Evolutionary conservation across 2,888 invertebrate genomes (phyloP).

Genomic region (Noctua pronuba): DNA sequence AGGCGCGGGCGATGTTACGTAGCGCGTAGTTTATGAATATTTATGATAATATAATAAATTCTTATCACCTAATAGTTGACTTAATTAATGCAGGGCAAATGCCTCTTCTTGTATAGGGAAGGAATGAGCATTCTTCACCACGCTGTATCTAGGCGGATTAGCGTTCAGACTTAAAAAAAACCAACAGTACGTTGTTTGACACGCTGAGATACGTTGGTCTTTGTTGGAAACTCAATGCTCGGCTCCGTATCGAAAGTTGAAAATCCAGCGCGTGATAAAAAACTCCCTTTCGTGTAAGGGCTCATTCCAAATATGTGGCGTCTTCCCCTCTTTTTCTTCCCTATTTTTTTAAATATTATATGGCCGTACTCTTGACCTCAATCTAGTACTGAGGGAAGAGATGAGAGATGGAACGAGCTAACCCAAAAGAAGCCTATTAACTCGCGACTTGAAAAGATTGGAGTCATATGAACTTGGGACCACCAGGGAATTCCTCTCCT

Average conservation of each 20-base stretch:
- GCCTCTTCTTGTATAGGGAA: neutral
- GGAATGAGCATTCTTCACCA: neutral
- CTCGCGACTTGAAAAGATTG: no score
- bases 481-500: no score
- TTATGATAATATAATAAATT: neutral
- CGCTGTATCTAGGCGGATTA: neutral
- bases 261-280: neutral
- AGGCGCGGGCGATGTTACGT: slow-evolving; percentile 12
- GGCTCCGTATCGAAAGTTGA: neutral
- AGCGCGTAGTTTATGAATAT: neutral
- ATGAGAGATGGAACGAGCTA: no score
- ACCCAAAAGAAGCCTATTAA: no score
- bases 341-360: no score
- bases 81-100: neutral
- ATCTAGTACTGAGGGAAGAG: no score
- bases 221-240: neutral
- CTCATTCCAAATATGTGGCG: neutral
- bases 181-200: neutral
- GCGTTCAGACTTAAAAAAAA: neutral
- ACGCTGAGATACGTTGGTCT: neutral
- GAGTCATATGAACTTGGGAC: no score
- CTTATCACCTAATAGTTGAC: neutral
- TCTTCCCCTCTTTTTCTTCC: neutral
- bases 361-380: no score
- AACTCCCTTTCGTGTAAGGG: neutral